Base-by-base conservation (phyloP, 2,888 invertebrate species). In the Ormyrus thymus region DNA sequence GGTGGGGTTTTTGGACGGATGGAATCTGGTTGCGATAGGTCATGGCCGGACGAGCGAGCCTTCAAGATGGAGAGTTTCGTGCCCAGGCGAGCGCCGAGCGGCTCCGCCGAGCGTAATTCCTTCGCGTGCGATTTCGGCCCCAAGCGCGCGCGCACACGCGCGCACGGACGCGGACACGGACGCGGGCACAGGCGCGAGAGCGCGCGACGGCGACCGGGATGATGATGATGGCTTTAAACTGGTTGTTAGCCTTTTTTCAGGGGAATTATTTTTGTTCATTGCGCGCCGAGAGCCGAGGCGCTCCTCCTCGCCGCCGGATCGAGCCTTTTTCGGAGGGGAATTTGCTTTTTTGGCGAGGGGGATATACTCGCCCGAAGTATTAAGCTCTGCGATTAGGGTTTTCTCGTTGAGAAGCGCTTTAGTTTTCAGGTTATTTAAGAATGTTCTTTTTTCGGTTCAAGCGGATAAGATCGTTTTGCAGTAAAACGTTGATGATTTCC, bases 21-120 rank as follows among this genome's bases (percentile, higher is more conserved):
- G 78, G 81, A 81, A 81, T 81, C 81, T 81, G 81, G 76, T 81
- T 81, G 78, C 75, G 81, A 81, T 78, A 78, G 81, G 81, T 81
- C 81, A 81, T 76, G 81, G 81, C 78, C 81, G 80, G 80, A 76
- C 78, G 73, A 78, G 61, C 68, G 73, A 78, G 76, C 73, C 76
- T 79, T 79, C 79, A 81, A 79, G 79, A 79, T 81, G 78, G 81
- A 62, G 79, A 72, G 77, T 53, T 69, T 74, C 74, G 78, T 70
- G 62, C 56, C 29, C 70, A 13, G 59, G 50, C 55, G 53, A 8
- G 48, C 46, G 13, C 64, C 74, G 66, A 68, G 55, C 75, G 68
- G 70, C 73, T 76, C 76, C 55, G 55, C 68, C 77, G 76, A 81
- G 79, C 81, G 81, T 77, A 72, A 81, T 81, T 81, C 81, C 81